These are phyloP conservation scores for Drosophila triauraria DNA, from an alignment of 1,140 invertebrate genomes.

Conservation along the genomic window DNA sequence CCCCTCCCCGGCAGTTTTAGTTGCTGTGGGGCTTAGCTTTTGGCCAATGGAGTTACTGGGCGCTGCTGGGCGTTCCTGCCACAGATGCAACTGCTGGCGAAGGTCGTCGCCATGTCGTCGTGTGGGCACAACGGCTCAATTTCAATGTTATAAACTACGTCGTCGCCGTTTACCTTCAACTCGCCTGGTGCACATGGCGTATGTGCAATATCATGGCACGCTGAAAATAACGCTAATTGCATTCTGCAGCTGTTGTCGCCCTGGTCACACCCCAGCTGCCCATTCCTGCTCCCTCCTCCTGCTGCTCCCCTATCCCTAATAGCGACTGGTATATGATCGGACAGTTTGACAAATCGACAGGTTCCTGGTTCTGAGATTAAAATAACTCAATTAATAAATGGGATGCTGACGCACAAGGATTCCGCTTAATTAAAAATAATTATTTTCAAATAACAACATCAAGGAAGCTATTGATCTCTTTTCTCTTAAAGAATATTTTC, in stretches of 20 bases:
- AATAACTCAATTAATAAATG: conserved; percentile 32
- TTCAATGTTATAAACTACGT: conserved; percentile 81
- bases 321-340: conserved; percentile 20
- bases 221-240: conserved; percentile 80
- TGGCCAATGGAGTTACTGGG: conserved; percentile 35
- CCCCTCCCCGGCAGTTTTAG: conserved; percentile 4
- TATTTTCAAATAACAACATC: not conserved
- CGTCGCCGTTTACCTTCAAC: conserved; percentile 73
- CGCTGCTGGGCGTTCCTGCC: conserved; percentile 15
- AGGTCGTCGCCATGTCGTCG: conserved; percentile 44
- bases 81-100: conserved; percentile 42
- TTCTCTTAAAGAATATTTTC: not conserved
- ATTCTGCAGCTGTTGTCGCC: conserved; percentile 65
- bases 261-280: conserved; percentile 37
- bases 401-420: conserved; percentile 3
- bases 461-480: not conserved
- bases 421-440: conserved; percentile 6
- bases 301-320: conserved; percentile 2
- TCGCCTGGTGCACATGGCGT: conserved; percentile 58
- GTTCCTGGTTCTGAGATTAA: conserved; percentile 35
- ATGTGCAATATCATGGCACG: conserved; percentile 70
- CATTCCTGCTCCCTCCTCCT: not conserved
- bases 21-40: conserved; percentile 35
- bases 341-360: conserved; percentile 47
- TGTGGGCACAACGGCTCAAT: conserved; percentile 61